Evolutionary conservation across 2,113 vertebrate genomes (phyloP), one percentile per base, ranked within the genome.

Genomic region (Kryptolebias marmoratus): DNA sequence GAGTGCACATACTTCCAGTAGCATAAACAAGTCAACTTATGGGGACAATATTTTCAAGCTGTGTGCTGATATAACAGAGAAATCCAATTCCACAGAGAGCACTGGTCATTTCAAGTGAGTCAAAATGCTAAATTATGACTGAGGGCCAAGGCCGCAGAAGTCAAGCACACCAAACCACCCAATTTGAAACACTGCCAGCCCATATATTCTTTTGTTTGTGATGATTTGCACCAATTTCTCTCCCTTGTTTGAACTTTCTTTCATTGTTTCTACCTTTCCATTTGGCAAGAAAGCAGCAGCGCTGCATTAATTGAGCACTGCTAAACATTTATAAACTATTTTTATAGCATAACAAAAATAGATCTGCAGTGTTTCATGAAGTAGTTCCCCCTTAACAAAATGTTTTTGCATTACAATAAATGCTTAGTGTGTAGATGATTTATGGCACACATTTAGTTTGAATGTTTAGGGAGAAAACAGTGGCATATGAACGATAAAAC

Each of bases 41-140:
- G 54, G 71, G 30, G 63, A 48, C 67, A 58, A 28, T 55, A 60
- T 62, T 74, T 64, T 75, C 32, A 31, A 71, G 64, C 56, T 44
- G 15, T 68, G 30, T 64, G 61, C 48, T 77, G 59, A 65, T 80
- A 62, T 59, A 73, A 81, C 39, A 52, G 58, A 80, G 54, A 77
- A 84, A 84, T 80, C 68, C 70, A 86, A 87, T 85, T 78, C 64
- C 75, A 68, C 72, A 65, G 53, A 59, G 75, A 64, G 57, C 56
- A 50, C 32, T 57, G 57, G 57, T 30, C 60, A 83, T 79, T 79
- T 74, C 54, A 30, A 62, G 47, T 0, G 11, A 73, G 64, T 82
- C 74, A 62, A 56, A 82, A 77, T 60, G 45, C 64, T 77, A 77
- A 85, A 80, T 83, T 83, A 77, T 70, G 67, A 72, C 53, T 18